Percentiles rank a stretch among this genome's conserved stretches.
phyloP scores from a whole-genome alignment of 2,888 invertebrate genomes.

The Amphipyra berbera region DNA sequence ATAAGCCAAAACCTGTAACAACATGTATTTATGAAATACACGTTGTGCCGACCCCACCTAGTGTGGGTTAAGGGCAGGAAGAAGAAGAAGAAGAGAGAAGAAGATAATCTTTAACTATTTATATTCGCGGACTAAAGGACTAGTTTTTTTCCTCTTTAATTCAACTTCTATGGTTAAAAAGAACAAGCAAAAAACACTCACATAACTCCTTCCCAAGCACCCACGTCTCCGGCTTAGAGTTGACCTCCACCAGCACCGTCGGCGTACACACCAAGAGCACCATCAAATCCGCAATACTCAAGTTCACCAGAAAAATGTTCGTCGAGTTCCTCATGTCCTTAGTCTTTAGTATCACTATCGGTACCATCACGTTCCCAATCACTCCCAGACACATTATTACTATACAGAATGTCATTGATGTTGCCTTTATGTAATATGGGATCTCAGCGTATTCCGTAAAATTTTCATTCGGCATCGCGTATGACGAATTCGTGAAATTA shows the following conservation, averaged over 20 bases:
- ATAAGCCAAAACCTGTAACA: no score
- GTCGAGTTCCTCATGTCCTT: conserved; percentile 98
- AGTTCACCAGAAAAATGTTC: conserved; percentile 97
- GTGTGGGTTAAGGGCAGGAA: no score
- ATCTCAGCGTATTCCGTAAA: conserved; percentile 90
- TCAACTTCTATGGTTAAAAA: not conserved
- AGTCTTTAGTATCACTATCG: conserved; percentile 96
- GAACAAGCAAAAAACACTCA: conserved; percentile 91
- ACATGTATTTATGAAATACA: no score
- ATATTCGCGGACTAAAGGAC: no score
- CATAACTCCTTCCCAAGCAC: conserved; percentile 97
- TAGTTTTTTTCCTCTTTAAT: no score
- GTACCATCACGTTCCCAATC: conserved; percentile 97
- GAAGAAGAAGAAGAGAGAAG: no score
- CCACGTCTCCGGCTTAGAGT: conserved; percentile 97
- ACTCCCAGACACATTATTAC: conserved; percentile 97
- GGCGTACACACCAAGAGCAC: conserved; percentile 97
- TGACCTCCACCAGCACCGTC: conserved; percentile 97
- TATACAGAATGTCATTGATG: conserved; percentile 96
- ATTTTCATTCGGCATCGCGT: conserved; percentile 73
- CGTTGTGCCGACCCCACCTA: no score
- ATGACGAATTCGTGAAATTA: conserved; percentile 66
- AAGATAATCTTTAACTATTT: no score
- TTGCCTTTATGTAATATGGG: conserved; percentile 96
- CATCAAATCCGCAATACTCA: conserved; percentile 97